Evolutionary conservation across 2,797 vertebrate species (phyloP).

Genomic region (Acrossocheilus fasciatus): DNA sequence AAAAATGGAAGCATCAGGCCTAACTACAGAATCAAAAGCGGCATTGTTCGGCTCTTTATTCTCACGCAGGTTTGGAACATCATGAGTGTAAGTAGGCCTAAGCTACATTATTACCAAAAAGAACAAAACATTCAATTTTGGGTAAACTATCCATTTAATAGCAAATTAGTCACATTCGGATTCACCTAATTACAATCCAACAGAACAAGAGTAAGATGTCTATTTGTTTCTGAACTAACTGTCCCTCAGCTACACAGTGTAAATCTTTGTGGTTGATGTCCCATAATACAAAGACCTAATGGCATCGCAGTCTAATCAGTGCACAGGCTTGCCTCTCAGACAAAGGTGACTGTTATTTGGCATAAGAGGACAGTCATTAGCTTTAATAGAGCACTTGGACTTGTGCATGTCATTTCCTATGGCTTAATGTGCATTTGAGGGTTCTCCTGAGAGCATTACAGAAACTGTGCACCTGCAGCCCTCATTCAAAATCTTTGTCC

Average conservation of each 20-base stretch:
- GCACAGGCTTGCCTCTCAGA: constrained; percentile 11
- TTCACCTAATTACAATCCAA: neutral
- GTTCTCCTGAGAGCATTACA: constrained; percentile 14
- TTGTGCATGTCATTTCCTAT: constrained; percentile 22
- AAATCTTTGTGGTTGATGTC: constrained; percentile 12
- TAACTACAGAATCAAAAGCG: neutral
- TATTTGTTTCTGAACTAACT: constrained; percentile 2
- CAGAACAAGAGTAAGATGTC: neutral
- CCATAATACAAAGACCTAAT: constrained; percentile 17
- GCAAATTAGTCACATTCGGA: neutral
- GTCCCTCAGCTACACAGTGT: neutral
- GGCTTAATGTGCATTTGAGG: constrained; percentile 34
- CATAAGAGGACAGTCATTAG: constrained; percentile 36
- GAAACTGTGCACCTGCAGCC: constrained; percentile 32
- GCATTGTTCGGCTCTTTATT: neutral
- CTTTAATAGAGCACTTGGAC: constrained; percentile 45
- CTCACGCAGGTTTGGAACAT: neutral
- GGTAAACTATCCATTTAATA: neutral
- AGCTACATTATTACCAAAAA: neutral
- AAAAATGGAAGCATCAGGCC: neutral
- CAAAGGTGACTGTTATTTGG: constrained; percentile 32
- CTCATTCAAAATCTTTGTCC: neutral
- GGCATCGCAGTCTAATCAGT: constrained; percentile 27
- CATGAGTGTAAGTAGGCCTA: neutral
- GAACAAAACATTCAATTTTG: neutral